A percentile compares a stretch with the other conserved stretches of the same genome.
These are phyloP conservation scores for Drosophila yooni DNA, from an alignment of 2,888 invertebrate genomes.

Conservation along the genomic window DNA sequence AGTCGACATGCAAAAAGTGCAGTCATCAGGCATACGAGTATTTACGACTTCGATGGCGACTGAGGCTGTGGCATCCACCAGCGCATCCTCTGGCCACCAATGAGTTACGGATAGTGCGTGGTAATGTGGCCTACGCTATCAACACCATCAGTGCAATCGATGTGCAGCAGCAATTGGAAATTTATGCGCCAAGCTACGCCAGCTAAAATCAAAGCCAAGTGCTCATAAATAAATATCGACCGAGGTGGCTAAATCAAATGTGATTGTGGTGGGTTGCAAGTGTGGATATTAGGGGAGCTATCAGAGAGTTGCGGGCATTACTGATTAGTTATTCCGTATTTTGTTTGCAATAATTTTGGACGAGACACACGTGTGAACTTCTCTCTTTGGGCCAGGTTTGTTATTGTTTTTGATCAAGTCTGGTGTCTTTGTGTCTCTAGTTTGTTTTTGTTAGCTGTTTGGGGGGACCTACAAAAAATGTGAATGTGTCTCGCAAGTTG, in stretches of 20 bases:
- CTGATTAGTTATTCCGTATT: slow-evolving; percentile 65
- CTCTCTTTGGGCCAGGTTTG: not conserved
- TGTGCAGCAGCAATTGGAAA: slow-evolving; percentile 34
- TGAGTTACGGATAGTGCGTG: slow-evolving; percentile 56
- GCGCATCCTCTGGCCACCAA: slow-evolving; percentile 39
- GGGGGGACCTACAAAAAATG: slow-evolving; percentile 49
- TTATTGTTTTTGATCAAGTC: slow-evolving; percentile 7
- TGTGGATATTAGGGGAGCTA: slow-evolving; percentile 23
- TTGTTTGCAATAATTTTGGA: slow-evolving; percentile 41
- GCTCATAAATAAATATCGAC: slow-evolving; percentile 72
- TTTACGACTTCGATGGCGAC: slow-evolving; percentile 65
- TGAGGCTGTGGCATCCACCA: slow-evolving; percentile 9
- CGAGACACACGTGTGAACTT: slow-evolving; percentile 51
- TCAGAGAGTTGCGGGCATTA: slow-evolving; percentile 14
- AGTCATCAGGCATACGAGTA: slow-evolving; percentile 58
- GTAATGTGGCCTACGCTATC: slow-evolving; percentile 46
- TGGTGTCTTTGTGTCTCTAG: slow-evolving; percentile 10
- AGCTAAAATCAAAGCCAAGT: slow-evolving; percentile 71
- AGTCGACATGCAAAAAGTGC: slow-evolving; percentile 70
- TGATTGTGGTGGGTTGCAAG: slow-evolving; percentile 44
- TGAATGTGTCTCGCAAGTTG: slow-evolving; percentile 58
- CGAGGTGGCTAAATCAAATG: slow-evolving; percentile 68
- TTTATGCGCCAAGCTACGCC: slow-evolving; percentile 62
- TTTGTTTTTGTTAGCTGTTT: slow-evolving; percentile 24
- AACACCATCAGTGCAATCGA: slow-evolving; percentile 14